These are phyloP conservation scores for Emmelina monodactyla DNA, from an alignment of 2,888 invertebrate genomes.

Conservation along the genomic window DNA sequence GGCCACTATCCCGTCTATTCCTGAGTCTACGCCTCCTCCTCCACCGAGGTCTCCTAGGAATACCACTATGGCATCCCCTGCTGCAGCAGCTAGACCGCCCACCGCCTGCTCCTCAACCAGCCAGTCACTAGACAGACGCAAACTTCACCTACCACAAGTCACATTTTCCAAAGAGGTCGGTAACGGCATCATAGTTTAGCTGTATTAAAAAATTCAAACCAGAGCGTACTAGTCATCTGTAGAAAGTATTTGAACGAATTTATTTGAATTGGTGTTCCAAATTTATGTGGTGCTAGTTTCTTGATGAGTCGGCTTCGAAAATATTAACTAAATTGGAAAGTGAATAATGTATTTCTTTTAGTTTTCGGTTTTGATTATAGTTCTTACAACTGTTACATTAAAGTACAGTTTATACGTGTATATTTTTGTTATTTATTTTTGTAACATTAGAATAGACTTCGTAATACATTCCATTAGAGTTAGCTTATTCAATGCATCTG, in stretches of 20 bases:
- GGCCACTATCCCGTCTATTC: constrained; percentile 30
- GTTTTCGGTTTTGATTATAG: background rate
- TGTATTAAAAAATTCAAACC: constrained; percentile 7
- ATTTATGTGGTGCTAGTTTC: constrained; percentile 3
- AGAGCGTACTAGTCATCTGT: constrained; percentile 31
- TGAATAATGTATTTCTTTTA: background rate
- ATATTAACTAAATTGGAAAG: background rate
- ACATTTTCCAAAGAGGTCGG: constrained; percentile 92
- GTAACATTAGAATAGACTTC: constrained; percentile 19
- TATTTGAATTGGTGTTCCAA: constrained; percentile 17
- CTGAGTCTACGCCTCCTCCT: constrained; percentile 48
- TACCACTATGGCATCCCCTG: constrained; percentile 41
- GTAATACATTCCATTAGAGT: constrained; percentile 28
- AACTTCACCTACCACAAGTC: constrained; percentile 80
- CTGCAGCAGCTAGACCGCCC: constrained; percentile 64
- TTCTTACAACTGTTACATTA: constrained; percentile 4
- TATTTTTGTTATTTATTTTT: constrained; percentile 15
- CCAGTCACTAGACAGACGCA: constrained; percentile 67
- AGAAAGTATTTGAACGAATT: constrained; percentile 13
- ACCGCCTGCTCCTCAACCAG: constrained; percentile 77
- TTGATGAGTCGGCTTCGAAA: background rate
- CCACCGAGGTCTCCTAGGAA: constrained; percentile 45
- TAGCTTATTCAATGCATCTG: constrained; percentile 6
- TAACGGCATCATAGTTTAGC: constrained; percentile 81
- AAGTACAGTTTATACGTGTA: constrained; percentile 15